A percentile compares a stretch with the other conserved stretches of the same genome.
These are phyloP conservation scores for Misgurnus anguillicaudatus DNA, from an alignment of 2,113 vertebrate species.

Conservation along the genomic window DNA sequence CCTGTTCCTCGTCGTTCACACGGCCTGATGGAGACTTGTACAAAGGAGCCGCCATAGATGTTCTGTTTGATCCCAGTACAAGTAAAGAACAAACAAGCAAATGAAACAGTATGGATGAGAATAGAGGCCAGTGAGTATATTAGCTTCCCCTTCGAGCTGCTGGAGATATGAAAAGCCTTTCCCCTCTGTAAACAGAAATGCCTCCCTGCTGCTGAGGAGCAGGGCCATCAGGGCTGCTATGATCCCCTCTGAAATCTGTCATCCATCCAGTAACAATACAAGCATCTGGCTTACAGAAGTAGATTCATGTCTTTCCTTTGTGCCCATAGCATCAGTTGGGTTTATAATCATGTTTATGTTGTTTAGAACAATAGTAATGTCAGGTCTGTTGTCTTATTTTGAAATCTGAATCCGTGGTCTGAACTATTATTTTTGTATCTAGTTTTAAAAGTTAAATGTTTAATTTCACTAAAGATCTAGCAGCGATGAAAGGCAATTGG, in stretches of 20 bases:
- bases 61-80: slow-evolving; percentile 66
- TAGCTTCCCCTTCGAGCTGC: slow-evolving; percentile 22
- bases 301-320: slow-evolving; percentile 39
- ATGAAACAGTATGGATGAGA: slow-evolving; percentile 55
- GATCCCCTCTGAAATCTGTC: slow-evolving; percentile 55
- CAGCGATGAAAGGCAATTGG: no score
- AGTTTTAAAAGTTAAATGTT: no score
- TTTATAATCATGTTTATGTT: no score
- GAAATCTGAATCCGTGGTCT: no score
- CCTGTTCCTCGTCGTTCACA: slow-evolving; percentile 59
- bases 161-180: slow-evolving; percentile 44
- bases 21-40: slow-evolving; percentile 59
- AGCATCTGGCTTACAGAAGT: slow-evolving; percentile 74
- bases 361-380: no score
- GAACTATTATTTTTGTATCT: no score
- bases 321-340: neutral
- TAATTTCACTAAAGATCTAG: no score
- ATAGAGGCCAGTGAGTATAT: slow-evolving; percentile 29
- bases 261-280: slow-evolving; percentile 38
- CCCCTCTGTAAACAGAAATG: slow-evolving; percentile 45
- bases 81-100: slow-evolving; percentile 66
- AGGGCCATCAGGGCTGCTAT: slow-evolving; percentile 51
- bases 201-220: slow-evolving; percentile 44
- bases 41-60: slow-evolving; percentile 49
- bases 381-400: no score